Base-by-base conservation (phyloP, 1,140 invertebrate species). In the Trissolcus basalis region DNA sequence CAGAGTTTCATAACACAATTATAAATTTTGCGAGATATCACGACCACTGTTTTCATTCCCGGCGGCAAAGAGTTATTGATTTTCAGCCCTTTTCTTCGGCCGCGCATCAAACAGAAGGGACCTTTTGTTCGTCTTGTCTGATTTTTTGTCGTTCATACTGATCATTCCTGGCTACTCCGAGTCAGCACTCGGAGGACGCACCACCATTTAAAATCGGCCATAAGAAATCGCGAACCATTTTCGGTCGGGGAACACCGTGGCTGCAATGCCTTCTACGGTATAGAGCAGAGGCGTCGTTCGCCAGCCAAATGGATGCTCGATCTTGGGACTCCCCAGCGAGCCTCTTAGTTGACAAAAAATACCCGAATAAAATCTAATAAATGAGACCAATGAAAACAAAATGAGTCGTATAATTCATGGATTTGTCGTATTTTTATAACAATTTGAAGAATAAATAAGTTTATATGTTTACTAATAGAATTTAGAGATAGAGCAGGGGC, bases 161-260 rank as follows among this genome's bases (percentile, higher is more conserved):
- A 77, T 68, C 75, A 77, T 77, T 77, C 75, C 15, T 72, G 63
- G 51, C 55, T 44, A 63, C 74, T 72, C 47, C 19, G 6, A 27
- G 56, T 19, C 13, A 49, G 56, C 47, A 68, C 47, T 47, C 61
- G 44, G 60, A 36, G 54, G 73, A 69, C 53, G 44, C 64, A 53
- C 74, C 68, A 63, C 36, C 36, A 77, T 72, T 77, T 77, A 72
- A 50, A 77, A 77, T 77, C 60, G 68, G 74, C 47, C 51, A 67
- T 69, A 77, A 77, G 75, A 77, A 77, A 72, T 69, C 63, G 59
- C 75, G 75, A 58, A 72, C 75, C 68, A 77, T 77, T 77, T 77
- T 77, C 68, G 75, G 75, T 77, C 68, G 75, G 54, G 68, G 64
- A 77, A 65, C 75, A 77, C 75, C 50, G 68, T 72, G 63, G 49